Conservation (phyloP, 1,140 invertebrate genomes). For the Triops longicaudatus region DNA sequence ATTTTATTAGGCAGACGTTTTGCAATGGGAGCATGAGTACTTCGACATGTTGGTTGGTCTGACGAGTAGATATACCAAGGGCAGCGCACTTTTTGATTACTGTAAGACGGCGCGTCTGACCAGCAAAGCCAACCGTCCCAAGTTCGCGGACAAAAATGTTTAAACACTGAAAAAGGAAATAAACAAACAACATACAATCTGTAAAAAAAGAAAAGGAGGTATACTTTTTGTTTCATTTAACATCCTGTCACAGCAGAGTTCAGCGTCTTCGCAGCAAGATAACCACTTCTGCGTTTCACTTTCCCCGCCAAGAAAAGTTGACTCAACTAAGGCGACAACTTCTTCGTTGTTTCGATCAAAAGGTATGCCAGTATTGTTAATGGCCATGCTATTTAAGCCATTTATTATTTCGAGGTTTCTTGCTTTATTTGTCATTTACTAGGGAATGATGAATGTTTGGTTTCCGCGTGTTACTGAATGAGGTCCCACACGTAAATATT, state of each 20-base stretch:
- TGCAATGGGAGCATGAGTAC: background rate
- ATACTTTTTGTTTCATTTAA: slow-evolving; percentile 35
- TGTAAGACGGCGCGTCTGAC: slow-evolving; percentile 17
- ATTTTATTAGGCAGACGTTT: background rate
- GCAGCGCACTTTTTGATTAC: slow-evolving; percentile 19
- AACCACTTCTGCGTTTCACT: slow-evolving; percentile 30
- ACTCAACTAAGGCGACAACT: background rate
- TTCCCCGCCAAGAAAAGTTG: slow-evolving; percentile 16
- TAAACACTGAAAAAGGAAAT: background rate
- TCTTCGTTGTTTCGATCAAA: background rate
- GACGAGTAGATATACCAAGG: slow-evolving; percentile 25
- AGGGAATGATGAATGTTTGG: background rate
- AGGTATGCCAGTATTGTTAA: background rate
- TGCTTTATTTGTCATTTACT: background rate
- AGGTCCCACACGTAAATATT: background rate
- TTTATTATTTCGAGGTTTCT: background rate
- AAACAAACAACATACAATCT: slow-evolving; percentile 8
- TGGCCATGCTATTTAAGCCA: background rate
- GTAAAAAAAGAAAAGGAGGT: background rate
- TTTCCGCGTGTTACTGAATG: background rate
- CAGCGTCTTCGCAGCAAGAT: slow-evolving; percentile 31
- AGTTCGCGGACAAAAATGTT: slow-evolving; percentile 16
- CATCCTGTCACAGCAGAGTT: slow-evolving; percentile 34
- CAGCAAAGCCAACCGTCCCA: slow-evolving; percentile 30
- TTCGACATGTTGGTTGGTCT: slow-evolving; percentile 22